Base-by-base conservation (phyloP, 2,797 vertebrate species). In the Okamejei kenojei region DNA sequence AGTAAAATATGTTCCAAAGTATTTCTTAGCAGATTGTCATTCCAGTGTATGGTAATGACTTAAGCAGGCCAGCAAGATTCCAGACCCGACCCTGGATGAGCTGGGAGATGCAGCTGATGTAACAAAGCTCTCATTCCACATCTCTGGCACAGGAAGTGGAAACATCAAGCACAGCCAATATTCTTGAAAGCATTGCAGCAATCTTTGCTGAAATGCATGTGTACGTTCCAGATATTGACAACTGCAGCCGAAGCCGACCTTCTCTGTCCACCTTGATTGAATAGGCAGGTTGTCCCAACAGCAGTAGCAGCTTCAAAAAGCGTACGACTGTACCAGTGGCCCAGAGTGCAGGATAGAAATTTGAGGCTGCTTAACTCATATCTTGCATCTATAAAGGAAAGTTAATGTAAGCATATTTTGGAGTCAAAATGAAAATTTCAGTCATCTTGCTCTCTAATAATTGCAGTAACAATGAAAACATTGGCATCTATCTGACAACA, bases 41-140 rank as follows among this genome's bases (percentile, higher is more conserved):
- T 68, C 84, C n/a, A 35, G 9, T 88, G 21, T 88, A 35, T 88
- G 61, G n/a, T 88, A 88, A 88, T 88, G 61, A 21, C 15, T 88
- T 32, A 68, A 88, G 63, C 61, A 68, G 84, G 35, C 63, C n/a
- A 35, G 15, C 17, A 88, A 88, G 61, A 68, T 68, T 61, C 81
- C 54, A 29, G 54, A 84, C 61, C n/a, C 61, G 54, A 84, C 26
- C 54, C 80, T 82, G 38, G 32, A 19, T 38, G 13, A 79, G 1
- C 45, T 45, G 45, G 45, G 45, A 21, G 71, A 74, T 74, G 6
- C 17, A 21, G 19, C 71, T 21, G 19, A 23, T 74, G 17, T 7
- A 21, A 74, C 71, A 74, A 74, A 4, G 19, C 71, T 74, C 19
- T 3, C 71, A 68, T 9, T 88, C 61, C 65, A 68, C 9, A 17